Conservation (phyloP, 2,888 invertebrate species). For the Himalopsyche kuldschensis region DNA sequence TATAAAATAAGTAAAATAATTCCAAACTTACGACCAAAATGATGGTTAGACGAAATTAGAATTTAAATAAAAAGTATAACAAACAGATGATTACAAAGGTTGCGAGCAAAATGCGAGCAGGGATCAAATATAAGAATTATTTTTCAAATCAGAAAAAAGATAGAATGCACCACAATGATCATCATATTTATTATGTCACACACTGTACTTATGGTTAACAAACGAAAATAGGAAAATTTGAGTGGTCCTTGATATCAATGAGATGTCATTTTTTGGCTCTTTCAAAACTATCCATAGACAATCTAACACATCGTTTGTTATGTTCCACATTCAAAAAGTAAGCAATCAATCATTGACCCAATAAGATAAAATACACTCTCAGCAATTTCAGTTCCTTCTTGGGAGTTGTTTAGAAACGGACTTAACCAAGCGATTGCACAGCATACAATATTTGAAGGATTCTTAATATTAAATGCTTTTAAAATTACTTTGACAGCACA, state of each 20-base stretch:
- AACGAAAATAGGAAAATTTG: slow-evolving; percentile 65
- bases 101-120: slow-evolving; percentile 47
- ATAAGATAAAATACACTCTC: not conserved
- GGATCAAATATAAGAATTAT: slow-evolving; percentile 47
- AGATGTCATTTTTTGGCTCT: not conserved
- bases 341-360: not conserved
- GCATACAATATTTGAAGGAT: too few species aligned
- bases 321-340: not conserved
- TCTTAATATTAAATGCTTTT: too few species aligned
- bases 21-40: slow-evolving; percentile 41
- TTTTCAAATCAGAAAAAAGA: slow-evolving; percentile 40
- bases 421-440: not conserved
- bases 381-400: not conserved
- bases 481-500: too few species aligned
- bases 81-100: slow-evolving; percentile 43
- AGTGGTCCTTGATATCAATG: slow-evolving; percentile 70
- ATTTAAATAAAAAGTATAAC: slow-evolving; percentile 46
- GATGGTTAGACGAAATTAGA: slow-evolving; percentile 39
- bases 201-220: slow-evolving; percentile 45
- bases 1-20: slow-evolving; percentile 41
- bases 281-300: not conserved
- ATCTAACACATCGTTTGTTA: not conserved
- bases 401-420: not conserved
- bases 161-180: slow-evolving; percentile 41
- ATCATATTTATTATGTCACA: slow-evolving; percentile 37